Evolutionary conservation across 2,113 vertebrate species (phyloP).

Genomic region (Falcunculus frontatus): DNA sequence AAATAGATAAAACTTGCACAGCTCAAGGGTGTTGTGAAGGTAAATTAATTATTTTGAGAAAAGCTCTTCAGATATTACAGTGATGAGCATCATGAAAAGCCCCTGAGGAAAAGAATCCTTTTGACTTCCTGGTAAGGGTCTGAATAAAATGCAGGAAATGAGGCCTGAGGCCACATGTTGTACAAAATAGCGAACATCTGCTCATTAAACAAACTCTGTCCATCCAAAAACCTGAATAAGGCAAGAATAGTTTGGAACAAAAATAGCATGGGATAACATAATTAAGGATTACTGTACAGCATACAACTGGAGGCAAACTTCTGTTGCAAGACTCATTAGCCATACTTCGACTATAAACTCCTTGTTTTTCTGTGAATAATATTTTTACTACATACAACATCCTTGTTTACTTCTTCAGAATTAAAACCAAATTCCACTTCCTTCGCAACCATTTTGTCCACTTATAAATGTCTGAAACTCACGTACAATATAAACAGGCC

Average conservation of each 20-base stretch:
- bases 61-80: slow-evolving; percentile 8
- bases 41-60: slow-evolving; percentile 45
- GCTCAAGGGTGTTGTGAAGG: slow-evolving; percentile 13
- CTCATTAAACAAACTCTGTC: slow-evolving; percentile 11
- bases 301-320: neutral
- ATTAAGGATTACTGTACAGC: neutral
- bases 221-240: neutral
- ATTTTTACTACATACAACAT: neutral
- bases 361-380: neutral
- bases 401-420: neutral
- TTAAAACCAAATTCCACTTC: neutral
- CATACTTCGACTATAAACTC: neutral
- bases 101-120: neutral
- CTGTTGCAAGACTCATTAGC: neutral
- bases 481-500: neutral
- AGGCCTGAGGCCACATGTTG: neutral
- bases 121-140: neutral
- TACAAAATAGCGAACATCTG: slow-evolving; percentile 40
- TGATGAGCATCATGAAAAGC: neutral
- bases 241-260: neutral
- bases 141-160: slow-evolving; percentile 12
- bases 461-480: neutral
- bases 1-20: neutral
- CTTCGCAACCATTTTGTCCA: neutral
- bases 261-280: neutral